Percentiles rank a stretch among this genome's conserved stretches.
These are phyloP conservation scores for Rhaphigaster nebulosa DNA, from an alignment of 2,888 invertebrate genomes.

Conservation along the genomic window DNA sequence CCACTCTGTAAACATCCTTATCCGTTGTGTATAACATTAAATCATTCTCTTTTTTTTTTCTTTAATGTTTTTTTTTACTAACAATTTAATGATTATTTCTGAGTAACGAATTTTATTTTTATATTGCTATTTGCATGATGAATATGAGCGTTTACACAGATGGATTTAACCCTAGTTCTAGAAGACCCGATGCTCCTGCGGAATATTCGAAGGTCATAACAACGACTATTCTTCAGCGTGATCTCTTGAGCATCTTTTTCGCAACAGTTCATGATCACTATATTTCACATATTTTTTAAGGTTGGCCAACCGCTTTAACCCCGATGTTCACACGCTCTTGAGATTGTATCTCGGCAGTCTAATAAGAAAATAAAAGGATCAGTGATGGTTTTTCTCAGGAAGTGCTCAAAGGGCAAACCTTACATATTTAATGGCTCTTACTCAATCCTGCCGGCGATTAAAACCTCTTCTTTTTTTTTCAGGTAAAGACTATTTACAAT, in stretches of 20 bases:
- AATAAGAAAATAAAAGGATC: constrained; percentile 13
- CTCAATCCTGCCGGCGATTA: neutral
- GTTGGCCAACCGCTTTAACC: constrained; percentile 15
- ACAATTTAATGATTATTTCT: too few species aligned
- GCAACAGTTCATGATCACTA: constrained; percentile 29
- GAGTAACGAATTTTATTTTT: too few species aligned
- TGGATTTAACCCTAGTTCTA: neutral
- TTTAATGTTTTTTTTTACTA: too few species aligned
- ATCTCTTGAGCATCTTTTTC: constrained; percentile 3
- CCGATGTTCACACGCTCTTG: constrained; percentile 46
- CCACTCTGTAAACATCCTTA: too few species aligned
- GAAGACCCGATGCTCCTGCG: neutral
- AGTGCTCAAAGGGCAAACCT: constrained; percentile 37
- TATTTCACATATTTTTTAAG: constrained; percentile 36
- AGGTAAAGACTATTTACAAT: neutral
- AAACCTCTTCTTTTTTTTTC: neutral
- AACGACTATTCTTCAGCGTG: constrained; percentile 14
- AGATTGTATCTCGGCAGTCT: neutral
- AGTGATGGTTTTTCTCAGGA: neutral
- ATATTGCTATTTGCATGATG: too few species aligned
- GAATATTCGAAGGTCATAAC: neutral
- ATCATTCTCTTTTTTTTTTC: too few species aligned
- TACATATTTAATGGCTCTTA: constrained; percentile 16
- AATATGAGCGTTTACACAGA: neutral
- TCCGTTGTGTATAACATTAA: too few species aligned